These are phyloP conservation scores for Apostichopus leukothele DNA, from an alignment of 53 echinoderm and acorn worm genomes.

Conservation along the genomic window DNA sequence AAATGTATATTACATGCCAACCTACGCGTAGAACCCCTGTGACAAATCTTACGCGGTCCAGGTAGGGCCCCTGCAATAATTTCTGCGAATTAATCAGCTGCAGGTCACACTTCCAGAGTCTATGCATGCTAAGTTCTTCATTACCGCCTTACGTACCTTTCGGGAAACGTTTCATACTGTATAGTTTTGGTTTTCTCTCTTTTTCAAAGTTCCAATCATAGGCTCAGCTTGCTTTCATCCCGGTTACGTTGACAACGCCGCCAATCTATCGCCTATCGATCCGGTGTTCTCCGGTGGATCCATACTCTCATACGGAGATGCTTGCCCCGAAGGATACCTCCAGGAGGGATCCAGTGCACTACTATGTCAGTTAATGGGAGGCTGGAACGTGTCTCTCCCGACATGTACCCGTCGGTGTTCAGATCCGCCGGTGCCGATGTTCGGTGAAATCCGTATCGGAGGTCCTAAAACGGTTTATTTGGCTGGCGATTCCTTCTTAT, in stretches of 20 bases:
- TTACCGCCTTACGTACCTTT: too few species aligned
- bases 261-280: slow-evolving; percentile 11
- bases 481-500: background rate
- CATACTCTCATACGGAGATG: slow-evolving; percentile 45
- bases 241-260: slow-evolving; percentile 58
- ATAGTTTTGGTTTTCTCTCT: background rate
- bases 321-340: slow-evolving; percentile 39
- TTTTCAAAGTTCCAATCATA: slow-evolving; percentile 23
- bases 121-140: too few species aligned
- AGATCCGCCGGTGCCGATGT: slow-evolving; percentile 34
- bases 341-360: slow-evolving; percentile 46
- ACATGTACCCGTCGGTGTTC: slow-evolving; percentile 45
- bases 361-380: slow-evolving; percentile 41
- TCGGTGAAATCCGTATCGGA: slow-evolving; percentile 44
- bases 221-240: slow-evolving; percentile 64
- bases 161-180: too few species aligned
- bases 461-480: slow-evolving; percentile 8
- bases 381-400: slow-evolving; percentile 47
- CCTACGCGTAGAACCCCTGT: too few species aligned
- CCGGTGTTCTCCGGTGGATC: background rate
- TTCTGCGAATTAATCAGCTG: too few species aligned
- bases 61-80: too few species aligned
- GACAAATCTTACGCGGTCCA: too few species aligned
- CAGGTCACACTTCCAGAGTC: too few species aligned
- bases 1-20: too few species aligned